Conservation (phyloP, 2,113 vertebrate genomes). For the Ctenomys sociabilis region DNA sequence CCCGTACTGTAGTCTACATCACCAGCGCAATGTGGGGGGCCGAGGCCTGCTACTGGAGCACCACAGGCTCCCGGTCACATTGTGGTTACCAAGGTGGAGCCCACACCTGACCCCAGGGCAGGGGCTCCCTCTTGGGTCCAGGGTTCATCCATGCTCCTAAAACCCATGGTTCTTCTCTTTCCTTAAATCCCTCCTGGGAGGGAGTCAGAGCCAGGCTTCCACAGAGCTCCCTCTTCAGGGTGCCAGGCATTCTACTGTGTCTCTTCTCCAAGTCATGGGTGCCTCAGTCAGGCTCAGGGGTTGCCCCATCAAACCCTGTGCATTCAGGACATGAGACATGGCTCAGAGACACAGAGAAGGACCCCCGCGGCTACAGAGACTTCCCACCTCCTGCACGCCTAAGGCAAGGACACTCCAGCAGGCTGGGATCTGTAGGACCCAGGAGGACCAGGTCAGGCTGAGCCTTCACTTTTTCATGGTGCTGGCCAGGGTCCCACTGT, state of each 20-base stretch:
- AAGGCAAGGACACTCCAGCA: accelerated
- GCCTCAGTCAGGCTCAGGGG: background rate
- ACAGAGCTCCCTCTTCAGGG: accelerated
- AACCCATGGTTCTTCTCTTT: background rate
- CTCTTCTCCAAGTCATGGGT: accelerated
- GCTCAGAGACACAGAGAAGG: accelerated
- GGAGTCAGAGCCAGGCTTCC: background rate
- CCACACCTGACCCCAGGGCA: background rate
- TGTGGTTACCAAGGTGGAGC: background rate
- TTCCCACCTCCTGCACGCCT: background rate
- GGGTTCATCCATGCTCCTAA: no score
- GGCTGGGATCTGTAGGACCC: accelerated
- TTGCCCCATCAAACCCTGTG: no score
- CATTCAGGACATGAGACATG: accelerated
- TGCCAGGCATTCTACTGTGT: background rate
- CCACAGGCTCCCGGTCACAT: background rate
- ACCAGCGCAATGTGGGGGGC: accelerated
- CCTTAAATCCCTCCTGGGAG: background rate
- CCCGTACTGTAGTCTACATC: background rate
- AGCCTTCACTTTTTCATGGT: no score
- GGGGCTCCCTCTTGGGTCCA: accelerated
- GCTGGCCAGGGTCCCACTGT: accelerated
- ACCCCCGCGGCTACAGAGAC: background rate
- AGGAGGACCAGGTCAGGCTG: accelerated
- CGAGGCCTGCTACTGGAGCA: background rate